Evolutionary conservation across 2,888 invertebrate species (phyloP).

Genomic region (Dorcus parallelipipedus): DNA sequence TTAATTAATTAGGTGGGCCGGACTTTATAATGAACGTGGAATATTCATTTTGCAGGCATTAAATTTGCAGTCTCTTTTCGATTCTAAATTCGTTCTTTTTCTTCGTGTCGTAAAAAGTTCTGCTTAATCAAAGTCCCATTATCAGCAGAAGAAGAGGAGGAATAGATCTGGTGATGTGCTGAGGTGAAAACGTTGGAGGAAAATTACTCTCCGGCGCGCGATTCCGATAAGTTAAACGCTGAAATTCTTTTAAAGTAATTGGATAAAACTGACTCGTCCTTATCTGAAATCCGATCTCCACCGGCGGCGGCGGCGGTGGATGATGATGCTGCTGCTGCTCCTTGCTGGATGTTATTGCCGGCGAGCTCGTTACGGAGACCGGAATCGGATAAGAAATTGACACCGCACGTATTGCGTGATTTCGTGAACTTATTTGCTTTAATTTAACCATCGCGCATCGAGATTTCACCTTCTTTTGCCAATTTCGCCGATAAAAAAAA

Average conservation of each 20-base stretch:
- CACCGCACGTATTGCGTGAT: not conserved
- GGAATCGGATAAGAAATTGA: constrained; percentile 17
- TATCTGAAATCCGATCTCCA: constrained; percentile 23
- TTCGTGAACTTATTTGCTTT: not conserved
- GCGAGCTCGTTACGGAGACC: constrained; percentile 20
- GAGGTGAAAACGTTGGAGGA: not conserved
- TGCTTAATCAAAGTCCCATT: not conserved
- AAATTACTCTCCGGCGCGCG: not conserved
- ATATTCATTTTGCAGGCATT: no score
- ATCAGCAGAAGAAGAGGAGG: not conserved
- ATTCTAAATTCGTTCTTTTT: not conserved
- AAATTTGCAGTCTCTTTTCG: no score
- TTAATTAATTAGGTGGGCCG: not conserved
- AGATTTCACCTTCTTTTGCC: no score
- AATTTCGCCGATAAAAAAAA: no score
- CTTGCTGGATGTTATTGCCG: constrained; percentile 19
- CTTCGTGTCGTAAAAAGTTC: not conserved
- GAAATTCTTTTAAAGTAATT: constrained; percentile 17
- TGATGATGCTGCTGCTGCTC: no score
- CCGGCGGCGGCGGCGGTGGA: constrained; percentile 9
- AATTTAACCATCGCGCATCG: not conserved
- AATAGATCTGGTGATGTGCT: not conserved
- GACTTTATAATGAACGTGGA: no score
- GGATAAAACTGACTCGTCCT: constrained; percentile 14
- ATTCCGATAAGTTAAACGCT: not conserved